Conservation (phyloP, 2,113 vertebrate genomes). For the Struthidea cinerea region DNA sequence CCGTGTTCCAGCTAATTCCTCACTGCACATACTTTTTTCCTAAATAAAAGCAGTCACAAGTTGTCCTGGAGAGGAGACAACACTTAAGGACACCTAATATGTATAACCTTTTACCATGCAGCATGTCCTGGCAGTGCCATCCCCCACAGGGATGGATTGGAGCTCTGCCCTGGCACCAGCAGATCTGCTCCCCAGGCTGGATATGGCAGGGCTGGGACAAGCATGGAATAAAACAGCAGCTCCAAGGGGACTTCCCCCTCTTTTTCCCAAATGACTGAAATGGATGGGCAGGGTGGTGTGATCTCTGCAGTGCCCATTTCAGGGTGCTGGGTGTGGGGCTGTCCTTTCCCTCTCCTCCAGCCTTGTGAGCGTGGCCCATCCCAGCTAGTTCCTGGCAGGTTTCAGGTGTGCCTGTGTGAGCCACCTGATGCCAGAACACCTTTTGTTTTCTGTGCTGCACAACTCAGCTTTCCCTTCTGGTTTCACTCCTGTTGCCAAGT, state of each 20-base stretch:
- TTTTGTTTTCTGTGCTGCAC: not conserved
- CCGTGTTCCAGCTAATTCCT: not conserved
- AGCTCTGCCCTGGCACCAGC: not conserved
- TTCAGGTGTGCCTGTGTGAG: not conserved
- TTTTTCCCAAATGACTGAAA: not conserved
- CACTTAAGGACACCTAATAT: not conserved
- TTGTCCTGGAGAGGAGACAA: not conserved
- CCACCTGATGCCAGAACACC: not conserved
- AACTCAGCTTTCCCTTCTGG: not conserved
- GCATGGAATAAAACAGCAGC: not conserved
- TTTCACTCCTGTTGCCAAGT: not conserved
- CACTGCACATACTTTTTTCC: not conserved
- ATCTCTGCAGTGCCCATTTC: not conserved
- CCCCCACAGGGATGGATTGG: accelerated
- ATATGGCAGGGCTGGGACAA: not conserved
- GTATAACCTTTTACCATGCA: not conserved
- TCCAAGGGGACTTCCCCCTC: not conserved
- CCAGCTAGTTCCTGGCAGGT: not conserved
- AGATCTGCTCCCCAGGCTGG: not conserved
- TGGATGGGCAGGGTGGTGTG: not conserved
- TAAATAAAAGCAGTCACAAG: not conserved
- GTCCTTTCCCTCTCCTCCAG: not conserved
- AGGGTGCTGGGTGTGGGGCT: not conserved
- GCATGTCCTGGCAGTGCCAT: not conserved
- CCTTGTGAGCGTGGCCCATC: accelerated